A percentile compares a stretch with the other conserved stretches of the same genome.
These are phyloP conservation scores for Callospermophilus lateralis DNA, from an alignment of 2,113 vertebrate genomes.

Conservation along the genomic window DNA sequence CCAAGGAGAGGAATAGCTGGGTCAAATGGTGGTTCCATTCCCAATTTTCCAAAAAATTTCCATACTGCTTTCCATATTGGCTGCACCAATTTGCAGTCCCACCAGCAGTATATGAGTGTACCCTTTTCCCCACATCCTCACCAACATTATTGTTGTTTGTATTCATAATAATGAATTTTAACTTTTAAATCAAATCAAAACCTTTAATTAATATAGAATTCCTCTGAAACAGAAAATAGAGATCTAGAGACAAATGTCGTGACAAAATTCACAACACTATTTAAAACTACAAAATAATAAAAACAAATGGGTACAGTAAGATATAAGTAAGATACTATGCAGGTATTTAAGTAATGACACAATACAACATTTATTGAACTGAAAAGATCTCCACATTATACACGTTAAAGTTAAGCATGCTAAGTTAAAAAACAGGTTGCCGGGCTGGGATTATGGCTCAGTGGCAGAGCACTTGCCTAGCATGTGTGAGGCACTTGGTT, in stretches of 20 bases:
- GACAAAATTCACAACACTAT: background rate
- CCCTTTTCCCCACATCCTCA: too few relatives aligned
- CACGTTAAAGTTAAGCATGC: background rate
- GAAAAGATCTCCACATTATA: background rate
- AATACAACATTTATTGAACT: constrained; percentile 34
- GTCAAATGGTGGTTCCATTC: too few relatives aligned
- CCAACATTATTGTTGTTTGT: too few relatives aligned
- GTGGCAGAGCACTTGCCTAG: too few relatives aligned
- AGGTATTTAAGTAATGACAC: background rate
- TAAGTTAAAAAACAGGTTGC: background rate
- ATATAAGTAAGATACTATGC: background rate
- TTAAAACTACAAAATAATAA: constrained; percentile 36
- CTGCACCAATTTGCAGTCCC: too few relatives aligned
- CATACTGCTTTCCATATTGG: too few relatives aligned
- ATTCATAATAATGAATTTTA: too few relatives aligned
- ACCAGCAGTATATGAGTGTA: too few relatives aligned
- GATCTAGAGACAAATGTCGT: background rate
- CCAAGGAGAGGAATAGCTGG: too few relatives aligned
- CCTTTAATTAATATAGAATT: background rate
- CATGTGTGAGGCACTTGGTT: too few relatives aligned
- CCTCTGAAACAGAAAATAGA: constrained; percentile 43
- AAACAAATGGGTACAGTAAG: background rate
- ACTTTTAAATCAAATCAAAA: constrained; percentile 16
- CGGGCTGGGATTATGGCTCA: too few relatives aligned
- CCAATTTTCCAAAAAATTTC: too few relatives aligned